Conservation (phyloP, 2,888 invertebrate genomes). For the Athrips mouffetella region DNA sequence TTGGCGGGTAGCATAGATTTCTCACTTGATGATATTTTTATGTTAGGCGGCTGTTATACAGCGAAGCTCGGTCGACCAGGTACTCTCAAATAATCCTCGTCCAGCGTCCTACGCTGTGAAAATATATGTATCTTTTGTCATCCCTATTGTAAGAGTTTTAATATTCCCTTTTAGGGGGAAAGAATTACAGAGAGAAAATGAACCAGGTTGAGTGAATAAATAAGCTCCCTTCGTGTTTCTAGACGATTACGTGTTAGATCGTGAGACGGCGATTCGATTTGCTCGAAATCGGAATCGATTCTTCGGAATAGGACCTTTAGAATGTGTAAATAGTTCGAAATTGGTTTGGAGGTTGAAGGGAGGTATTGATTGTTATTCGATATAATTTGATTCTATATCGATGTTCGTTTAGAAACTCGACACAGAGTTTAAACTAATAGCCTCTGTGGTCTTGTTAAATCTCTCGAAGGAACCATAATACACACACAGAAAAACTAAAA, state of each 20-base stretch:
- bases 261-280: constrained; percentile 68
- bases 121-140: too few species aligned
- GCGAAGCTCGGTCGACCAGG: too few species aligned
- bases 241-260: constrained; percentile 66
- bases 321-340: constrained; percentile 60
- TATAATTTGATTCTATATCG: not conserved
- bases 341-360: constrained; percentile 21
- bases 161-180: constrained; percentile 73
- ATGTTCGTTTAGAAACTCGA: too few species aligned
- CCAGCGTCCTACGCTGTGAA: too few species aligned
- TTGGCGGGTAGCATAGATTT: too few species aligned
- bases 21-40: too few species aligned
- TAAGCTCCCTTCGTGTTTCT: constrained; percentile 56
- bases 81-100: too few species aligned
- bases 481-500: too few species aligned
- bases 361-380: constrained; percentile 5
- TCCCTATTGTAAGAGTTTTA: constrained; percentile 63
- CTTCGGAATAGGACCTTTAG: constrained; percentile 56
- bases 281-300: constrained; percentile 43
- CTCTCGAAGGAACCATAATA: too few species aligned
- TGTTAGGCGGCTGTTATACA: too few species aligned
- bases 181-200: constrained; percentile 75
- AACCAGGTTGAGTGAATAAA: constrained; percentile 71
- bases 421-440: too few species aligned
- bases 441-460: not conserved